These are phyloP conservation scores for Dolichotis patagonum DNA, from an alignment of 2,113 vertebrate species.

Conservation along the genomic window DNA sequence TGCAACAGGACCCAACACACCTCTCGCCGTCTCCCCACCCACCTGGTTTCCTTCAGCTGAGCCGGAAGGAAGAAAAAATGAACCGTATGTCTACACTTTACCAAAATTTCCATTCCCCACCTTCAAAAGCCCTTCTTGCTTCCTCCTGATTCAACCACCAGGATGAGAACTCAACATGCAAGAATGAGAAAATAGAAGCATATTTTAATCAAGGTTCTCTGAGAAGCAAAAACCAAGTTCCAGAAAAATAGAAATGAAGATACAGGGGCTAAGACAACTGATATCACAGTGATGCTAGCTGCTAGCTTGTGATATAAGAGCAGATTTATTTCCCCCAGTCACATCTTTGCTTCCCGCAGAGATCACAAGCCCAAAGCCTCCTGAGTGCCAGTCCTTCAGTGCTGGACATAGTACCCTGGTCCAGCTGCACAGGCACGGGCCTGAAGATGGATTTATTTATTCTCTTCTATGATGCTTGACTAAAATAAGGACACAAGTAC, in stretches of 20 bases:
- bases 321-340: not conserved
- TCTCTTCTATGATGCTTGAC: not conserved
- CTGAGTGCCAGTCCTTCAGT: not conserved
- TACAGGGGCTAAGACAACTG: fast-evolving
- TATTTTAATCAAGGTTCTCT: not conserved
- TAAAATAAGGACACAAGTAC: not conserved
- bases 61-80: not conserved
- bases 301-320: not conserved
- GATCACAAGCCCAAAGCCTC: not conserved
- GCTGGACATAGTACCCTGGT: not conserved
- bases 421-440: not conserved
- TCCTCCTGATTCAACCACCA: not conserved
- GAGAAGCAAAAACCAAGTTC: not conserved
- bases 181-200: not conserved
- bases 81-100: not conserved
- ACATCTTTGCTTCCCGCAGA: not conserved
- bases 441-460: not conserved
- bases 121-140: not conserved
- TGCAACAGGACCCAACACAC: not conserved
- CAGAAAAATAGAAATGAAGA: not conserved
- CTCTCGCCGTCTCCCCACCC: not conserved
- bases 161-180: no score
- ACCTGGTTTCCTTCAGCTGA: not conserved
- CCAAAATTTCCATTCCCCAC: not conserved
- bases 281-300: not conserved